Base-by-base conservation (phyloP, 2,888 invertebrate species). In the Ophion ellenae region DNA sequence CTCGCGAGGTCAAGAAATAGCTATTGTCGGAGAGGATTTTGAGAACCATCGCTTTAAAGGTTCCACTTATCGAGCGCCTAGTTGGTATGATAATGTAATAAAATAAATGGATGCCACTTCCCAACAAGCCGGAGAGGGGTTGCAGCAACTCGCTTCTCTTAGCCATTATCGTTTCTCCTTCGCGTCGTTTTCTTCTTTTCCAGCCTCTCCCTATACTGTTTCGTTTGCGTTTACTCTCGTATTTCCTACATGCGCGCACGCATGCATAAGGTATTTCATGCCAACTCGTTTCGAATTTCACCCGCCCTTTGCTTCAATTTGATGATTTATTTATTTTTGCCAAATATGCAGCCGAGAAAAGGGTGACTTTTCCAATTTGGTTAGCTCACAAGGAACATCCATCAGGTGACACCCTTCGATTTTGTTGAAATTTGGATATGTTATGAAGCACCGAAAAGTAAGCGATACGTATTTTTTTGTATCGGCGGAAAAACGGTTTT, bases 61-160 rank as follows among this genome's bases (percentile, higher is more conserved):
- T 90, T 90, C 92, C 93, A 93, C 92, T 93, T 93, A 93, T 93
- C 93, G 92, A 92, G 91, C 92, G 91, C 89, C 90, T 92, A 92
- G 92, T 93, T 92, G 93, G 93, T 93, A 94, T 94, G 94, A 94
- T 94, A 94, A 94, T 94, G 94, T 94, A 94, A 94, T 94, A 94
- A 94, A 94, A 94, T 94, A 94, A 94, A 93, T 94, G 93, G 92
- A 93, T 91, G 90, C 90, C 90, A 91, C 91, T 90, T 81, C 74
- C 89, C 88, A 90, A 88, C 40, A 40, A 40, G 87, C 88, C 84
- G 86, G 85, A 89, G 77, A 75, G 80, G 75, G 75, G 69, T 80
- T 69, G 77, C 61, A 76, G 77, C 63, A 73, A 80, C 74, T 63
- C 76, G 14, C n/a, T 69, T 63, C 81, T 70, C 74, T 78, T 73